Conservation (phyloP, 2,888 invertebrate genomes). For the Tinea semifulvella region DNA sequence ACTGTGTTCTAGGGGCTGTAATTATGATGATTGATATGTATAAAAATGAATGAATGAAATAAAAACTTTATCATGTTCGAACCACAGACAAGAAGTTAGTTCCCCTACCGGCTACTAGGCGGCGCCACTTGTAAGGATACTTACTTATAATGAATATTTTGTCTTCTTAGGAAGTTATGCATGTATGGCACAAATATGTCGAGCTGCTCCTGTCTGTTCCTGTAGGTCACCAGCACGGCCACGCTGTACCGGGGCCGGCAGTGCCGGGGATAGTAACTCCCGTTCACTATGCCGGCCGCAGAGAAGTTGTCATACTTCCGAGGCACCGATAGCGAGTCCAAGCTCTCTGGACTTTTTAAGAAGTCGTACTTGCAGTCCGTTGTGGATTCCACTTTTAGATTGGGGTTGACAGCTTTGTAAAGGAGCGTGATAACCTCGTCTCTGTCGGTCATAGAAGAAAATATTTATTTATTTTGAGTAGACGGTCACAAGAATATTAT, state of each 20-base stretch:
- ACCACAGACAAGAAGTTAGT: too few species aligned
- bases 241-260: slow-evolving; percentile 67
- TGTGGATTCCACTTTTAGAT: slow-evolving; percentile 24
- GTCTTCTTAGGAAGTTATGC: slow-evolving; percentile 84
- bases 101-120: too few species aligned
- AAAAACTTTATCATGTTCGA: too few species aligned
- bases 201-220: slow-evolving; percentile 80
- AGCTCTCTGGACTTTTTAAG: slow-evolving; percentile 28
- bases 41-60: too few species aligned
- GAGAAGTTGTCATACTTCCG: slow-evolving; percentile 29
- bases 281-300: slow-evolving; percentile 16
- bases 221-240: slow-evolving; percentile 82
- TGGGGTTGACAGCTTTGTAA: slow-evolving; percentile 29
- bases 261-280: slow-evolving; percentile 31
- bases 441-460: too few species aligned
- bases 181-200: slow-evolving; percentile 83
- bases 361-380: slow-evolving; percentile 43
- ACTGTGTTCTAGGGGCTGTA: too few species aligned
- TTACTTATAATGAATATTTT: slow-evolving; percentile 80
- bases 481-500: too few species aligned
- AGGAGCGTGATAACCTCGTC: slow-evolving; percentile 30
- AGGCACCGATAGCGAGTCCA: slow-evolving; percentile 30
- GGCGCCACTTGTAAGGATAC: too few species aligned
- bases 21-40: too few species aligned
- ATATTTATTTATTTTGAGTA: too few species aligned